These are phyloP conservation scores for Pituophis catenifer DNA, from an alignment of 2,113 vertebrate genomes.

Conservation along the genomic window DNA sequence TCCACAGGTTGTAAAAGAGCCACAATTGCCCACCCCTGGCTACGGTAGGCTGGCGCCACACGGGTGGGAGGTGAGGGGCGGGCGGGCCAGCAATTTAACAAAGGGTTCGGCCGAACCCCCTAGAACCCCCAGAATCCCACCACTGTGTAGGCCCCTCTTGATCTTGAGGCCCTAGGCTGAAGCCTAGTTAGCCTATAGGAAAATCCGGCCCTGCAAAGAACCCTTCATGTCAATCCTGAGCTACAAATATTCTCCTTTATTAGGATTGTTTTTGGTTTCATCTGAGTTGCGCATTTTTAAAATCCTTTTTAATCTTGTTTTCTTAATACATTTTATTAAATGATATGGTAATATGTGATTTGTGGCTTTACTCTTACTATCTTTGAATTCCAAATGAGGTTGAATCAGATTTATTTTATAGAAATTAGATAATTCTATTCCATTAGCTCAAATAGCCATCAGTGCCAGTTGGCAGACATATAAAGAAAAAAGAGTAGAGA, in stretches of 20 bases:
- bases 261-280: background rate
- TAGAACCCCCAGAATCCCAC: no score
- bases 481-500: background rate
- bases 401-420: background rate
- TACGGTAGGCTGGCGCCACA: no score
- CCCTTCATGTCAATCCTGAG: background rate
- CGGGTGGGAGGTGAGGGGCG: no score
- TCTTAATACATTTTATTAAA: background rate
- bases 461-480: background rate
- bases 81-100: no score
- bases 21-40: no score
- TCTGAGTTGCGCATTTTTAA: background rate
- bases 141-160: no score
- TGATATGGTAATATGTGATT: background rate
- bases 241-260: background rate
- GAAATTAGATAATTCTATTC: background rate
- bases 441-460: background rate
- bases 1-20: no score
- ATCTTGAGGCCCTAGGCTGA: no score
- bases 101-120: no score
- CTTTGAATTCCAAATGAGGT: background rate
- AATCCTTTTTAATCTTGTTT: background rate
- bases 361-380: background rate
- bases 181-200: no score
- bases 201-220: no score